Percentiles rank a stretch among this genome's conserved stretches.
Evolutionary conservation across 1,140 invertebrate species (phyloP).

Genomic region (Acromyrmex charruanus): DNA sequence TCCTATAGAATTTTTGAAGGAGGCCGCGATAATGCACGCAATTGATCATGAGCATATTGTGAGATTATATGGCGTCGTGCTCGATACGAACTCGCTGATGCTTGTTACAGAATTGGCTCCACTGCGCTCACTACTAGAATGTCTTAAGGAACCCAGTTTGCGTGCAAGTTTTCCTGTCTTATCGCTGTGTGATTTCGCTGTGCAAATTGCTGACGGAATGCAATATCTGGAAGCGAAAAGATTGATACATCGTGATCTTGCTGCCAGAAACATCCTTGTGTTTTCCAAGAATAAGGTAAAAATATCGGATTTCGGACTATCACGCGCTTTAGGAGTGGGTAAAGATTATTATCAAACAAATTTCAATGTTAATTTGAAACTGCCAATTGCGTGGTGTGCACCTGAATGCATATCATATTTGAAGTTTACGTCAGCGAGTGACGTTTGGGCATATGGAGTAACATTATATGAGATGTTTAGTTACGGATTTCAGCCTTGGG

Average conservation of each 20-base stretch:
- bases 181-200: constrained; percentile 95
- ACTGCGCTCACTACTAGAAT: constrained; percentile 97
- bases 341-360: constrained; percentile 99
- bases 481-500: constrained; percentile 99
- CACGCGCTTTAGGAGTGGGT: constrained; percentile 97
- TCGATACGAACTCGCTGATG: constrained; percentile 98
- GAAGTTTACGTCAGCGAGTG: constrained; percentile 97
- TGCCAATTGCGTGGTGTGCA: constrained; percentile 99
- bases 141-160: constrained; percentile 96
- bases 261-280: constrained; percentile 97
- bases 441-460: constrained; percentile 99
- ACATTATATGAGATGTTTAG: constrained; percentile 99
- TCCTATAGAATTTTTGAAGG: constrained; percentile 98
- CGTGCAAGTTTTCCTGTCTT: constrained; percentile 95
- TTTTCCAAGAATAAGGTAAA: constrained; percentile 99
- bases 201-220: constrained; percentile 99
- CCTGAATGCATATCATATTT: constrained; percentile 99
- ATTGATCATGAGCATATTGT: constrained; percentile 99
- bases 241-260: constrained; percentile 97
- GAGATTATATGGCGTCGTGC: constrained; percentile 97
- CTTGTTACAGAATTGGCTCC: constrained; percentile 98
- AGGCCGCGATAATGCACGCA: constrained; percentile 99
- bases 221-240: constrained; percentile 97
- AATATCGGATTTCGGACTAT: constrained; percentile 99
- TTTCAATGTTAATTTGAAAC: constrained; percentile 98